Evolutionary conservation across 2,113 vertebrate species (phyloP).

Genomic region (Anhinga rufa): DNA sequence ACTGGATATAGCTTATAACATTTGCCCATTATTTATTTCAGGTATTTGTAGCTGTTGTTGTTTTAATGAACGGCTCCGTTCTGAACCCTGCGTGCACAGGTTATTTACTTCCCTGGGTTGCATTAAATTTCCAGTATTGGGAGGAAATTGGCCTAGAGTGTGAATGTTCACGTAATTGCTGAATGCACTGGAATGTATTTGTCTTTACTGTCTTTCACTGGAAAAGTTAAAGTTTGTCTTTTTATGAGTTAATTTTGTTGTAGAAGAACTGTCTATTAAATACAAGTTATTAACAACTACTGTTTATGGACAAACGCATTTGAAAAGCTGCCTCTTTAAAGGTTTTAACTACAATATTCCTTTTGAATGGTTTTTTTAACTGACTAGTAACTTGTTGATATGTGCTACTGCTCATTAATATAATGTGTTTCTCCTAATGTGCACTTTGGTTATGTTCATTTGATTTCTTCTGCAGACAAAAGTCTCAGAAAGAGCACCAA

Average conservation of each 20-base stretch:
- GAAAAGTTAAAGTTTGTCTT: conserved; percentile 21
- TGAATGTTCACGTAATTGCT: background rate
- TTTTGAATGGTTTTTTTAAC: conserved; percentile 37
- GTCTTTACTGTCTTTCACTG: background rate
- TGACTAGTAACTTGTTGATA: conserved; percentile 45
- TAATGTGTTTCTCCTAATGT: conserved; percentile 30
- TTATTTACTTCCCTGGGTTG: background rate
- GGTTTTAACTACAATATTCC: conserved; percentile 27
- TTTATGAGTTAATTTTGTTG: conserved; percentile 40
- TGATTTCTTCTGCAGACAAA: conserved; percentile 46
- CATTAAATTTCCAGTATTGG: background rate
- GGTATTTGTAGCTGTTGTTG: background rate
- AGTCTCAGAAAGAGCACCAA: conserved; percentile 13
- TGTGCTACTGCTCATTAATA: background rate
- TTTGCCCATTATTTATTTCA: background rate
- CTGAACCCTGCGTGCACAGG: background rate
- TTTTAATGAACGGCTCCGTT: background rate
- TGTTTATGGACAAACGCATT: conserved; percentile 36
- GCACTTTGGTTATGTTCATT: conserved; percentile 43
- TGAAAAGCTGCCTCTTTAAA: conserved; percentile 27
- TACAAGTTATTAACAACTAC: conserved; percentile 42
- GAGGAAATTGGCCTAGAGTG: background rate
- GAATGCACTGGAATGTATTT: background rate
- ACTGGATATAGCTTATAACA: background rate
- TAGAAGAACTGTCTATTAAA: conserved; percentile 33